Evolutionary conservation across 2,797 vertebrate genomes (phyloP).

Genomic region (Petrocephalus schoutedeni): DNA sequence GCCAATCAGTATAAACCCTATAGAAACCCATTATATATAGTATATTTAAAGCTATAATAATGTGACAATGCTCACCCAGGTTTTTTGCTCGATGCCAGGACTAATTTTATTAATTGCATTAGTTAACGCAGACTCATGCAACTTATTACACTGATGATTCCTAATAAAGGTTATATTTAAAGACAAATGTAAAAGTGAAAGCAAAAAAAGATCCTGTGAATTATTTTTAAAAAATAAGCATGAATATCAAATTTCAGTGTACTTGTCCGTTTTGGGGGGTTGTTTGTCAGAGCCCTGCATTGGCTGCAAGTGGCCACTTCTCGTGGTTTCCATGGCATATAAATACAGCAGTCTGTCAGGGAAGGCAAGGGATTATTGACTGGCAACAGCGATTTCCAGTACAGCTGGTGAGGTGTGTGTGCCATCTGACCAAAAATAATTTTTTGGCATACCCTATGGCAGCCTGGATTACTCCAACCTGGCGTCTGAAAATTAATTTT

Average conservation of each 20-base stretch:
- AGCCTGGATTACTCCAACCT: neutral
- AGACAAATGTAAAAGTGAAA: neutral
- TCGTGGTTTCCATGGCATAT: neutral
- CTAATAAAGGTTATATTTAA: neutral
- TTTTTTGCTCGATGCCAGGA: neutral
- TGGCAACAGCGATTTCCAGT: neutral
- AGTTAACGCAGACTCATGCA: neutral
- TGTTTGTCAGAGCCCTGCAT: neutral
- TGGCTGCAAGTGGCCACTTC: neutral
- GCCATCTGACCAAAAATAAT: slow-evolving; percentile 4
- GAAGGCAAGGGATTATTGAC: neutral
- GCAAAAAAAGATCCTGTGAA: neutral
- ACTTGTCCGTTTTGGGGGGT: neutral
- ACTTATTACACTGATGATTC: neutral
- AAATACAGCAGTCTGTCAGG: slow-evolving; percentile 13
- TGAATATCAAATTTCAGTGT: neutral
- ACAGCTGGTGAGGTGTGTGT: neutral
- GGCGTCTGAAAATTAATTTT: neutral
- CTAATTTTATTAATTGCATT: neutral
- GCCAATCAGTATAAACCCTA: neutral
- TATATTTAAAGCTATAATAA: neutral
- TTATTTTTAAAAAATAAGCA: neutral
- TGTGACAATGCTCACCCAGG: neutral
- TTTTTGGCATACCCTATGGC: neutral
- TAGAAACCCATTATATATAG: too few species aligned